A percentile compares a stretch with the other conserved stretches of the same genome.
These are phyloP conservation scores for Eupithecia vulgata DNA, from an alignment of 2,888 invertebrate species.

Conservation along the genomic window DNA sequence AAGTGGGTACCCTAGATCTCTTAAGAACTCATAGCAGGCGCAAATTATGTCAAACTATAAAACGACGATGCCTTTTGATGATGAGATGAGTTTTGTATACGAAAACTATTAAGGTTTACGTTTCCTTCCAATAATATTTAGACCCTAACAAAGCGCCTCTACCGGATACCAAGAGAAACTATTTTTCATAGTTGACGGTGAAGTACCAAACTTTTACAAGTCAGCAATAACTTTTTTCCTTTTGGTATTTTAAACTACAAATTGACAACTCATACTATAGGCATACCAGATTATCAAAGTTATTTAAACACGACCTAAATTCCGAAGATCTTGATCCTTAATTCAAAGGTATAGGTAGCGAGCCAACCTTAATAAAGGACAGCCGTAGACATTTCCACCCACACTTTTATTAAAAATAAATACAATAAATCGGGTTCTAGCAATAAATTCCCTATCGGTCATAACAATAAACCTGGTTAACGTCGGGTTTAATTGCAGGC, in stretches of 20 bases:
- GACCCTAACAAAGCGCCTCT: too few relatives aligned
- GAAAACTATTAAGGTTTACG: too few relatives aligned
- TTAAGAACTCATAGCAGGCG: not conserved
- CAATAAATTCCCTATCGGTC: slow-evolving; percentile 29
- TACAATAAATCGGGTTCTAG: slow-evolving; percentile 8
- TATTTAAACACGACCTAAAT: not conserved
- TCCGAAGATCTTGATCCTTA: not conserved
- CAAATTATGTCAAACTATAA: not conserved
- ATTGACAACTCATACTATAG: not conserved
- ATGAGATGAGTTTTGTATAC: too few relatives aligned
- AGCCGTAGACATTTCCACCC: not conserved
- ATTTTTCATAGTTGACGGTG: not conserved
- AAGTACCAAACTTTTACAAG: not conserved
- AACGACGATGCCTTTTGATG: too few relatives aligned
- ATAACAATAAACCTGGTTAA: slow-evolving; percentile 32
- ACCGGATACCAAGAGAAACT: not conserved
- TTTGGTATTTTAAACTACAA: not conserved
- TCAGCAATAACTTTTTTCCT: not conserved
- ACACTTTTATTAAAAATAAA: not conserved
- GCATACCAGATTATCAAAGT: not conserved
- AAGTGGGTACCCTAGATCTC: not conserved
- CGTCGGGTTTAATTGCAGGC: slow-evolving; percentile 31
- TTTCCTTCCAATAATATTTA: too few relatives aligned
- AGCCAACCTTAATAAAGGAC: not conserved
- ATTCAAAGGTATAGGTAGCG: not conserved